phyloP scores from a whole-genome alignment of 2,888 invertebrate species.

The Apamea monoglypha region DNA sequence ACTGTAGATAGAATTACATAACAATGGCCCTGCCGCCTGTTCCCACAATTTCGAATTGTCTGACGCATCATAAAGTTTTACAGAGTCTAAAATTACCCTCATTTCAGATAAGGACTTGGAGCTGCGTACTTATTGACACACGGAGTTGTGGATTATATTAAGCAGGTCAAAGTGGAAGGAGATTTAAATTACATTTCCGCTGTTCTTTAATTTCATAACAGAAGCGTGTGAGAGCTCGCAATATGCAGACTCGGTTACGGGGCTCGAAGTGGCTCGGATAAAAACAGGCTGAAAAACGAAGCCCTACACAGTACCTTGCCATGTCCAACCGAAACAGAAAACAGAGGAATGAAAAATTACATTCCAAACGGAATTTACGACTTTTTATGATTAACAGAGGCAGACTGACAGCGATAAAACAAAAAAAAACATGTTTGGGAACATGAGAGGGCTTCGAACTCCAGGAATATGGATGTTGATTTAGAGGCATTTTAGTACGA shows the following conservation, averaged over 20 bases:
- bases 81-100: slow-evolving; percentile 49
- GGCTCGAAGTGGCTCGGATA: slow-evolving; percentile 46
- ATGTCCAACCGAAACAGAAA: slow-evolving; percentile 44
- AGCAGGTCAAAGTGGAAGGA: slow-evolving; percentile 42
- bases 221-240: slow-evolving; percentile 58
- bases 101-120: slow-evolving; percentile 40
- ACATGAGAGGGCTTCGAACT: slow-evolving; percentile 34
- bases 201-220: slow-evolving; percentile 48
- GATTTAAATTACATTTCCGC: slow-evolving; percentile 57
- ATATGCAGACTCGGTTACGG: slow-evolving; percentile 65
- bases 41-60: slow-evolving; percentile 57
- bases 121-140: slow-evolving; percentile 39
- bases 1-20: slow-evolving; percentile 50
- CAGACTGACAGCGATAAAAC: slow-evolving; percentile 57
- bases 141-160: slow-evolving; percentile 37
- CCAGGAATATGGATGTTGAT: slow-evolving; percentile 10
- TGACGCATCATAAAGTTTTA: slow-evolving; percentile 54
- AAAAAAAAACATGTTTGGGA: slow-evolving; percentile 42
- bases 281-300: slow-evolving; percentile 49
- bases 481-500: slow-evolving; percentile 14
- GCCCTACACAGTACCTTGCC: slow-evolving; percentile 31
- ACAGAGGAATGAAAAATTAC: slow-evolving; percentile 49
- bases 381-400: slow-evolving; percentile 63
- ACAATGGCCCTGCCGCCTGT: slow-evolving; percentile 49
- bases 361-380: slow-evolving; percentile 55